phyloP scores from a whole-genome alignment of 2,888 invertebrate species.

The Pandemis corylana region DNA sequence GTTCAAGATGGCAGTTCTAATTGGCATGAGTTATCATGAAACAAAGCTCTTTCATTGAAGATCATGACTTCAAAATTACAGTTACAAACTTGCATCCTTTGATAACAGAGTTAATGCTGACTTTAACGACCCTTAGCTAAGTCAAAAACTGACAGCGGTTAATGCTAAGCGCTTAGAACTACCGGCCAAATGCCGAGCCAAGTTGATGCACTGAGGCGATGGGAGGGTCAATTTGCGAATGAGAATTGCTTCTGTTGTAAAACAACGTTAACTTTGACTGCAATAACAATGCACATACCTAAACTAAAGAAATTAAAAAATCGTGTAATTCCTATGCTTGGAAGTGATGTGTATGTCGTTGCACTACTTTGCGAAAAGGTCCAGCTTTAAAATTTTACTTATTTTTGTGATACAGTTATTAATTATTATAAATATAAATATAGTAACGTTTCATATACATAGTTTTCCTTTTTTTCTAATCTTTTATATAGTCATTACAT shows the following conservation, averaged over 20 bases:
- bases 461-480: too few relatives aligned
- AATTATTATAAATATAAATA: too few relatives aligned
- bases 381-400: too few relatives aligned
- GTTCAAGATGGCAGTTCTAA: slow-evolving; percentile 55
- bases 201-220: slow-evolving; percentile 5
- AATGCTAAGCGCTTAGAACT: not conserved
- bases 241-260: not conserved
- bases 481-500: too few relatives aligned
- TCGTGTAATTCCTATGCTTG: too few relatives aligned
- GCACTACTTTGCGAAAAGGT: too few relatives aligned
- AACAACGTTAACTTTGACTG: too few relatives aligned
- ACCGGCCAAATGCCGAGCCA: not conserved
- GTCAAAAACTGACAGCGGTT: slow-evolving; percentile 40
- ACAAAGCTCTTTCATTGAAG: slow-evolving; percentile 51
- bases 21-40: slow-evolving; percentile 54
- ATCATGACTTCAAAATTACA: slow-evolving; percentile 64
- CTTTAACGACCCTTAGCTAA: slow-evolving; percentile 49
- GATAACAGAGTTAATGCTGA: slow-evolving; percentile 57
- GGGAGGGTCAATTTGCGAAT: not conserved
- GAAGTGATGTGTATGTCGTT: too few relatives aligned
- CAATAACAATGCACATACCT: too few relatives aligned
- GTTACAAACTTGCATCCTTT: slow-evolving; percentile 61
- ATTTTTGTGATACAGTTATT: too few relatives aligned
- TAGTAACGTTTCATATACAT: too few relatives aligned
- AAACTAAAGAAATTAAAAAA: not conserved